A percentile compares a stretch with the other conserved stretches of the same genome.
Conservation (phyloP, 2,113 vertebrate genomes). For the Lepidothrix coronata region DNA sequence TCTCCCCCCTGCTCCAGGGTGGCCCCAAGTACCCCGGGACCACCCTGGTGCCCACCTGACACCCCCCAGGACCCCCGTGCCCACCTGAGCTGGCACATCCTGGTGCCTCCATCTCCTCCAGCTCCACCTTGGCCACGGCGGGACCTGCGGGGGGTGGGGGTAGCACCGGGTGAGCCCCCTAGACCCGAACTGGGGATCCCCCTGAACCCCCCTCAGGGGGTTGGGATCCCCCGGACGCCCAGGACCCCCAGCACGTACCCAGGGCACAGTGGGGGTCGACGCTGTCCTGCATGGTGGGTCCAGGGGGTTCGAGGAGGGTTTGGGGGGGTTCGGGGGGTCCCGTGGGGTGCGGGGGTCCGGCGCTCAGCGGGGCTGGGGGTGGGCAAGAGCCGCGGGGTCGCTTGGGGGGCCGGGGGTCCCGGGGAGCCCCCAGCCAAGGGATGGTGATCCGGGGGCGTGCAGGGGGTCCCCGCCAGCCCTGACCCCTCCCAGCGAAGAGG, state of each 20-base stretch:
- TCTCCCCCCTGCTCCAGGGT: fast-evolving
- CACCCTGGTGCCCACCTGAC: not conserved
- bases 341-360: not conserved
- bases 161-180: not conserved
- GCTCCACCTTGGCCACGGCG: not conserved
- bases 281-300: not conserved
- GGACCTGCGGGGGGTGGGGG: not conserved
- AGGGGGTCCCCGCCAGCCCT: not conserved
- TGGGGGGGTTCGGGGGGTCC: no score
- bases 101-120: not conserved
- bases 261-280: not conserved
- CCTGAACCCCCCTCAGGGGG: not conserved
- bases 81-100: not conserved
- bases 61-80: not conserved
- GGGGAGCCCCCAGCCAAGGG: not conserved
- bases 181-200: not conserved
- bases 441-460: not conserved
- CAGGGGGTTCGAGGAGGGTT: not conserved
- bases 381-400: not conserved
- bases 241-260: not conserved
- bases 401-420: not conserved
- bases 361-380: not conserved
- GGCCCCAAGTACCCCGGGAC: not conserved
- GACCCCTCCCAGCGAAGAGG: not conserved
- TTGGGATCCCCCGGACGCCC: not conserved